Evolutionary conservation across 2,888 invertebrate species (phyloP).

Genomic region (Platycheirus albimanus): DNA sequence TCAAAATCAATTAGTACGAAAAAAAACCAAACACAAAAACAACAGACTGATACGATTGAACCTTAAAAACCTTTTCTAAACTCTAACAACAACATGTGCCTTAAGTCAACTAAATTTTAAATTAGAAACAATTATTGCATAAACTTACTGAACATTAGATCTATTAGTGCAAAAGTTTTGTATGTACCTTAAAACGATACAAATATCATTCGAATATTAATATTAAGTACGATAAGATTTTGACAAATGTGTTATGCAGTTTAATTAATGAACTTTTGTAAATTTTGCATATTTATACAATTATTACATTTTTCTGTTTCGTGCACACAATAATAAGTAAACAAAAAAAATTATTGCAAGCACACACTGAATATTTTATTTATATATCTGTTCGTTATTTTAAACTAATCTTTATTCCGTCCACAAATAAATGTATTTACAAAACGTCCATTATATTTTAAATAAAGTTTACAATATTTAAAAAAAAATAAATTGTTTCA

Average conservation of each 20-base stretch:
- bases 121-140: constrained; percentile 62
- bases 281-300: constrained; percentile 35
- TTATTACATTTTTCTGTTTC: too few relatives aligned
- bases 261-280: constrained; percentile 7
- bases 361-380: constrained; percentile 33
- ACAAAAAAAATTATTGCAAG: constrained; percentile 47
- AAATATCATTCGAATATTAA: constrained; percentile 58
- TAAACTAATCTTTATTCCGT: constrained; percentile 54
- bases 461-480: constrained; percentile 59
- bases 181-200: constrained; percentile 59
- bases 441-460: constrained; percentile 58
- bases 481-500: constrained; percentile 27
- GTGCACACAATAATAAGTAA: constrained; percentile 19
- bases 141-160: constrained; percentile 58
- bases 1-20: constrained; percentile 43
- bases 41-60: constrained; percentile 52
- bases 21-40: neutral
- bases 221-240: constrained; percentile 16
- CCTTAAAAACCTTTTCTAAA: constrained; percentile 23
- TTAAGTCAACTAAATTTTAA: constrained; percentile 15
- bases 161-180: constrained; percentile 58
- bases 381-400: constrained; percentile 21
- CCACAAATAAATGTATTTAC: constrained; percentile 64
- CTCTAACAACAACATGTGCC: constrained; percentile 54
- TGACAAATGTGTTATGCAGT: neutral